Evolutionary conservation across 2,797 vertebrate genomes (phyloP), one percentile per base, ranked within the genome.

Genomic region (Oreochromis grahami): DNA sequence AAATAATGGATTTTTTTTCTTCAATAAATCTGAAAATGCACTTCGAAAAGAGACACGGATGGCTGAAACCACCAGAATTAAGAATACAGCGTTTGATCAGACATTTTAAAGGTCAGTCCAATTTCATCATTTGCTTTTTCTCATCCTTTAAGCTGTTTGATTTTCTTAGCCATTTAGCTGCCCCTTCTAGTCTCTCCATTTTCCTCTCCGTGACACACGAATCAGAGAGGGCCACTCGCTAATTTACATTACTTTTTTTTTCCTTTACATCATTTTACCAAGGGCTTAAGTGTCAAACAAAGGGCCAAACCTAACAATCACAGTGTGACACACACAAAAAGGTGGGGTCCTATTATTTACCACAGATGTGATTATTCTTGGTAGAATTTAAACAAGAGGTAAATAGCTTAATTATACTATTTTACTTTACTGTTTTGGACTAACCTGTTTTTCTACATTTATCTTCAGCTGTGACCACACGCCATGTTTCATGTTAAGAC

Each of bases 111-210:
- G 45, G 70, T 50, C 43, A 50, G 43, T 32, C 43, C 70, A 32
- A n/a, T 74, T 74, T 74, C 26, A 74, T 74, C 70, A 74, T 50
- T 74, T 74, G 6, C 43, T 50, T 74, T 74, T 50, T 74, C 70
- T 50, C 70, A 45, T 50, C 70, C 10, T 74, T 50, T 74, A 50
- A 43, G 21, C 65, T 70, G 17, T 74, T 50, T 32, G 45, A 50
- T 32, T 74, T 50, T 32, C 70, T 74, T 50, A 74, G 43, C 70
- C 26, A 74, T 74, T 74, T 50, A 74, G 26, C 26, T 50, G 45
- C 26, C 45, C 21, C 45, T 50, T 32, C 29, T 29, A 74, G 26
- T 48, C 43, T 12, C 7, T 19, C 26, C 26, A 50, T 32, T 74
- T 74, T 74, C 17, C 43, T 50, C 45, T n/a, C 41, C 2, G 7